A percentile compares a stretch with the other conserved stretches of the same genome.
phyloP scores from a whole-genome alignment of 2,113 vertebrate genomes.

The Lagenorhynchus albirostris region DNA sequence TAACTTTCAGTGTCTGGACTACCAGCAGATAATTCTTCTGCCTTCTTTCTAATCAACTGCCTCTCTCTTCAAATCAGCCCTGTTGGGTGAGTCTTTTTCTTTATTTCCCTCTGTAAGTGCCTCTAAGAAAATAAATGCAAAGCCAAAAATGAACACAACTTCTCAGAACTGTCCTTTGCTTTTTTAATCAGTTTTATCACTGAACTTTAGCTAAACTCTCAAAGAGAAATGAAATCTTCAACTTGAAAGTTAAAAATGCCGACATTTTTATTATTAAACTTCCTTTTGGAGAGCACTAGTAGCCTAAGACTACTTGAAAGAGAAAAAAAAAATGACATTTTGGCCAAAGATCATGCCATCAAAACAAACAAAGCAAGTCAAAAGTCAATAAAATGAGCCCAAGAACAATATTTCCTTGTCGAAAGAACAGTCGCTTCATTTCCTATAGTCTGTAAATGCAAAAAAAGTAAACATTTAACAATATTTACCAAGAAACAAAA shows the following conservation, averaged over 20 bases:
- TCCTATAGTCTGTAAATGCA: background rate
- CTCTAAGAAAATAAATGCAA: background rate
- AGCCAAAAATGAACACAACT: background rate
- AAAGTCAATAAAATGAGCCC: background rate
- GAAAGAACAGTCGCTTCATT: background rate
- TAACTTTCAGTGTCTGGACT: background rate
- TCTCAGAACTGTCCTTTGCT: background rate
- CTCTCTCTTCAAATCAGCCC: background rate
- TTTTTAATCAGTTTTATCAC: background rate
- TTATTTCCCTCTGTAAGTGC: background rate
- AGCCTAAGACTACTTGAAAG: background rate
- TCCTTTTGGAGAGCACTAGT: background rate
- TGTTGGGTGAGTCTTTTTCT: background rate
- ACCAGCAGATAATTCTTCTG: background rate
- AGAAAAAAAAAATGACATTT: background rate
- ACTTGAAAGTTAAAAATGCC: background rate
- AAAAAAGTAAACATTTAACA: background rate
- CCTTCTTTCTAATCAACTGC: background rate
- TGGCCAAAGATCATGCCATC: background rate
- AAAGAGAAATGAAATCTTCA: background rate
- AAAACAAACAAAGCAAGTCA: background rate
- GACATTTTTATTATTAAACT: background rate
- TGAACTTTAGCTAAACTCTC: background rate
- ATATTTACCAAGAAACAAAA: conserved; percentile 22
- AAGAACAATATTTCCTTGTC: background rate